Percentiles rank a stretch among this genome's conserved stretches.
Evolutionary conservation across 2,888 invertebrate genomes (phyloP).

Genomic region (Eristalis arbustorum): DNA sequence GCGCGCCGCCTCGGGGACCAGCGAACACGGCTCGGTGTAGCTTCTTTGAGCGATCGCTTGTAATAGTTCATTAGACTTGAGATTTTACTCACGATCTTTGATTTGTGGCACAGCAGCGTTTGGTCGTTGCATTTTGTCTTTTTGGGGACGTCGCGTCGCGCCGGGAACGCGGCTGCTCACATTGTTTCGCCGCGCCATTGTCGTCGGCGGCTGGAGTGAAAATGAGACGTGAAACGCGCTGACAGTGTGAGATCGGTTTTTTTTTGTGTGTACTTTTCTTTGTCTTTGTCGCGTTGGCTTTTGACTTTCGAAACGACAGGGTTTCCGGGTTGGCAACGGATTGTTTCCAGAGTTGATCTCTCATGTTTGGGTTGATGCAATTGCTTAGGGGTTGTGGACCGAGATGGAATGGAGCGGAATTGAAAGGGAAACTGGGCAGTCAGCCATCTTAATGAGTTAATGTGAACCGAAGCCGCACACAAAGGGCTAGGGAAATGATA

Average conservation of each 20-base stretch:
- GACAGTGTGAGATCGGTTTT: neutral
- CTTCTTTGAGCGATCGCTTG: constrained; percentile 61
- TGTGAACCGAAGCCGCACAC: neutral
- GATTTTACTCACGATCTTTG: constrained; percentile 67
- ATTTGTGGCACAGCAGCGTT: constrained; percentile 43
- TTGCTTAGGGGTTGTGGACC: neutral
- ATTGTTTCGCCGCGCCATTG: neutral
- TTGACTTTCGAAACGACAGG: neutral
- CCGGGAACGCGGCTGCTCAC: neutral
- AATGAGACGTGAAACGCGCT: neutral
- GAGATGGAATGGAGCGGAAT: neutral
- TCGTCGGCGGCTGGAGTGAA: neutral
- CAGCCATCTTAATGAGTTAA: neutral
- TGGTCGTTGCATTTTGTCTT: neutral
- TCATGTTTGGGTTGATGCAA: neutral
- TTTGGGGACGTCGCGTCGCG: neutral
- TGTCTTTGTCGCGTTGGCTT: neutral
- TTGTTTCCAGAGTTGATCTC: neutral
- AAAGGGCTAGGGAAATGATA: too few species aligned
- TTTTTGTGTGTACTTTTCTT: neutral
- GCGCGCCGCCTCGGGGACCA: constrained; percentile 10
- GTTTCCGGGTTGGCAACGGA: neutral
- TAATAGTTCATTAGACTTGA: constrained; percentile 68
- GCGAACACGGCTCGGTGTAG: constrained; percentile 8
- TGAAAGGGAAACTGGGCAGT: neutral